Percentiles rank a stretch among this genome's conserved stretches.
These are phyloP conservation scores for Maniola jurtina DNA, from an alignment of 1,140 invertebrate genomes.

Conservation along the genomic window DNA sequence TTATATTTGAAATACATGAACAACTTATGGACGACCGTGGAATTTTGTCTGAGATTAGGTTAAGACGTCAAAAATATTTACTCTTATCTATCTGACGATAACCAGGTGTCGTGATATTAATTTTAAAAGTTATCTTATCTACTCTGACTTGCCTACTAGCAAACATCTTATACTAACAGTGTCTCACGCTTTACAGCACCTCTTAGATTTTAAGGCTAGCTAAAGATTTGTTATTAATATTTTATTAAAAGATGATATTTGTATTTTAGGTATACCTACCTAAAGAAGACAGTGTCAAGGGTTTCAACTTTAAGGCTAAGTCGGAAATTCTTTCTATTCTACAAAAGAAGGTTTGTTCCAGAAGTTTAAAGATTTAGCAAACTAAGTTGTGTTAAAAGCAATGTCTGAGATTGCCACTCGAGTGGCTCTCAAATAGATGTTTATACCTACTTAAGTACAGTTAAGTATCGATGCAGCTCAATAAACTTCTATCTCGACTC, in stretches of 20 bases:
- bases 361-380: not conserved
- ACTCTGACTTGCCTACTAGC: slow-evolving; percentile 35
- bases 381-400: slow-evolving; percentile 3
- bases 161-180: slow-evolving; percentile 43
- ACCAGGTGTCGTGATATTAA: slow-evolving; percentile 55
- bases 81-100: slow-evolving; percentile 56
- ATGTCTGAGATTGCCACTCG: not conserved
- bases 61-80: slow-evolving; percentile 37
- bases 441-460: too few relatives aligned
- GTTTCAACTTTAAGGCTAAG: not conserved
- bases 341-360: not conserved
- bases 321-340: not conserved
- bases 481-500: too few relatives aligned
- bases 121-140: slow-evolving; percentile 70
- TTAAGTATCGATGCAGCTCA: too few relatives aligned
- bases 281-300: too few relatives aligned
- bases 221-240: too few relatives aligned
- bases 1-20: slow-evolving; percentile 30
- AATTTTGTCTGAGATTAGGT: slow-evolving; percentile 49
- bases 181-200: not conserved
- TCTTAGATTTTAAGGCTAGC: not conserved
- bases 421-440: not conserved
- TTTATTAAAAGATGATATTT: too few relatives aligned
- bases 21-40: slow-evolving; percentile 36
- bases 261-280: too few relatives aligned